Conservation (phyloP, 2,113 vertebrate species). For the Bufo bufo region DNA sequence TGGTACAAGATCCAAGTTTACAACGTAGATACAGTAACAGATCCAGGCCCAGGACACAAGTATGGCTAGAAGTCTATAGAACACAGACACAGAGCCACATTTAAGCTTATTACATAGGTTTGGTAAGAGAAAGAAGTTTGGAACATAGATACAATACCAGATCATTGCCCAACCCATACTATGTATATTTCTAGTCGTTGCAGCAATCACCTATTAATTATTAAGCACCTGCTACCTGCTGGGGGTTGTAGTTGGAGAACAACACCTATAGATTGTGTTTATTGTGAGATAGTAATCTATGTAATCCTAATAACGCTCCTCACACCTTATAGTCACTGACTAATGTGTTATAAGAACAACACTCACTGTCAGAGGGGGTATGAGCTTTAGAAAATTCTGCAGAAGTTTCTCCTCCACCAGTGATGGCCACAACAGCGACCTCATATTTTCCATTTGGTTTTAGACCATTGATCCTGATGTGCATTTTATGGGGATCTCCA, state of each 20-base stretch:
- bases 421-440: conserved; percentile 65
- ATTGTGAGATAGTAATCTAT: no score
- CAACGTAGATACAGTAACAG: neutral
- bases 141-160: neutral
- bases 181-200: neutral
- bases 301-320: no score
- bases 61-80: neutral
- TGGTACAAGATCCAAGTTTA: neutral
- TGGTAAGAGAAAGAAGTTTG: no score
- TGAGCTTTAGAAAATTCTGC: conserved; percentile 12
- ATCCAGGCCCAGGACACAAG: neutral
- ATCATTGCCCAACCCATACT: neutral
- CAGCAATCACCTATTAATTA: no score
- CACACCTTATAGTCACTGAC: no score
- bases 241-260: neutral
- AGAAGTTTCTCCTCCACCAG: conserved; percentile 63
- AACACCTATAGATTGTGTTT: no score
- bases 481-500: conserved; percentile 66
- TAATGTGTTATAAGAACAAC: no score
- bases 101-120: no score
- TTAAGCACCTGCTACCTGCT: neutral
- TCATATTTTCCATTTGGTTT: conserved; percentile 66
- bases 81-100: neutral
- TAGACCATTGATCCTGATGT: conserved; percentile 62
- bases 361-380: conserved; percentile 67